Conservation (phyloP, 2,113 vertebrate genomes). For the Leucosticte australis region DNA sequence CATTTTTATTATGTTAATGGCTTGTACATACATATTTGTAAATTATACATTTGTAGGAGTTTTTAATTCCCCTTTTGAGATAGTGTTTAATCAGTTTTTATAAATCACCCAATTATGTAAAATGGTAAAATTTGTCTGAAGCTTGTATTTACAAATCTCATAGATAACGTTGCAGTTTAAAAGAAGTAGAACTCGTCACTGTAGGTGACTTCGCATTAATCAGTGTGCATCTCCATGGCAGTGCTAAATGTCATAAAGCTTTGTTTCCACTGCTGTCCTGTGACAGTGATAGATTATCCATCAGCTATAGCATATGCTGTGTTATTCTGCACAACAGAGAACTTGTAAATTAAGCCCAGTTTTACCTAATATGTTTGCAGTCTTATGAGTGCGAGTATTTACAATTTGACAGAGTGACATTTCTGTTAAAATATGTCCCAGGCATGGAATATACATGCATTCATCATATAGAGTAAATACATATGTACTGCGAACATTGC, state of each 20-base stretch:
- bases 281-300: conserved; percentile 62
- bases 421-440: conserved; percentile 49
- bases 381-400: conserved; percentile 31
- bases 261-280: conserved; percentile 55
- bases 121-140: background rate
- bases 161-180: background rate
- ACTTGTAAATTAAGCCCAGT: conserved; percentile 53
- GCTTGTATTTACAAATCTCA: background rate
- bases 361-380: conserved; percentile 55
- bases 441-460: background rate
- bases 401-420: conserved; percentile 41
- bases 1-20: conserved; percentile 56
- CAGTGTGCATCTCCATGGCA: conserved; percentile 9
- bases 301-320: conserved; percentile 59
- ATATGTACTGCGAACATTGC: conserved; percentile 18
- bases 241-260: conserved; percentile 57
- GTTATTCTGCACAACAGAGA: conserved; percentile 52
- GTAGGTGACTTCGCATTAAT: conserved; percentile 6
- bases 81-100: conserved; percentile 15
- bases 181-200: background rate
- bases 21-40: conserved; percentile 36
- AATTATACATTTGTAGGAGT: background rate
- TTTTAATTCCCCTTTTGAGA: conserved; percentile 10
- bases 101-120: background rate
- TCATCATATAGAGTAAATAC: conserved; percentile 29